phyloP scores from a whole-genome alignment of 2,888 invertebrate genomes.

The Perizoma flavofasciatum region DNA sequence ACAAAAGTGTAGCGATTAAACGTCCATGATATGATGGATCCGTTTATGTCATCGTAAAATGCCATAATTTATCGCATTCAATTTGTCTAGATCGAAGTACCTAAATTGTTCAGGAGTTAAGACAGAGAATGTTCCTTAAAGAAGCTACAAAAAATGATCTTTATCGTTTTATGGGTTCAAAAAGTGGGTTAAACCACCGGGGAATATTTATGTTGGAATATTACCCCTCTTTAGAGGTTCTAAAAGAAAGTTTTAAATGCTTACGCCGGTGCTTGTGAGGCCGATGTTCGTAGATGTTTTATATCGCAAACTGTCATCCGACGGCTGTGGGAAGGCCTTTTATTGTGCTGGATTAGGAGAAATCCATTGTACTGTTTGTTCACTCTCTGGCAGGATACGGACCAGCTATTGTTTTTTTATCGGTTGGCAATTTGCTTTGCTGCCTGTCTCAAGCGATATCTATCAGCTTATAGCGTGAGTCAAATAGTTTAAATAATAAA shows the following conservation, averaged over 20 bases:
- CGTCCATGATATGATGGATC: too few species aligned
- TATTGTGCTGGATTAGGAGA: conserved; percentile 49
- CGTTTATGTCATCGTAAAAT: too few species aligned
- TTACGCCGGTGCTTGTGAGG: conserved; percentile 58
- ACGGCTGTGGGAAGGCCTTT: conserved; percentile 43
- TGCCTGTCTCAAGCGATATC: conserved; percentile 41
- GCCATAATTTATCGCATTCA: too few species aligned
- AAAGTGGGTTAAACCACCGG: conserved; percentile 56
- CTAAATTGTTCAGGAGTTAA: conserved; percentile 47
- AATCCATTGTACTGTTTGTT: conserved; percentile 45
- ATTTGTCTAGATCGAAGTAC: conserved; percentile 39
- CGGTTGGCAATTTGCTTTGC: conserved; percentile 44
- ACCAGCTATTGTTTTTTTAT: conserved; percentile 49
- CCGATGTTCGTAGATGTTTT: conserved; percentile 46
- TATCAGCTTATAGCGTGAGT: conserved; percentile 22
- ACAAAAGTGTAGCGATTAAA: too few species aligned
- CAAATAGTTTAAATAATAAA: background rate
- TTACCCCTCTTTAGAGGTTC: conserved; percentile 61
- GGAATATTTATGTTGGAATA: conserved; percentile 67
- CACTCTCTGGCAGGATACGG: conserved; percentile 42
- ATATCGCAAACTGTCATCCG: conserved; percentile 48
- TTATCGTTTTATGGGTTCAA: conserved; percentile 72
- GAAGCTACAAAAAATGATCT: conserved; percentile 70
- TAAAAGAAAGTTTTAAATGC: conserved; percentile 74
- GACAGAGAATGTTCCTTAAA: conserved; percentile 47